These are phyloP conservation scores for Hormiphora californensis DNA, from an alignment of 37 sponge, comb jelly and placozoan species.

Conservation along the genomic window DNA sequence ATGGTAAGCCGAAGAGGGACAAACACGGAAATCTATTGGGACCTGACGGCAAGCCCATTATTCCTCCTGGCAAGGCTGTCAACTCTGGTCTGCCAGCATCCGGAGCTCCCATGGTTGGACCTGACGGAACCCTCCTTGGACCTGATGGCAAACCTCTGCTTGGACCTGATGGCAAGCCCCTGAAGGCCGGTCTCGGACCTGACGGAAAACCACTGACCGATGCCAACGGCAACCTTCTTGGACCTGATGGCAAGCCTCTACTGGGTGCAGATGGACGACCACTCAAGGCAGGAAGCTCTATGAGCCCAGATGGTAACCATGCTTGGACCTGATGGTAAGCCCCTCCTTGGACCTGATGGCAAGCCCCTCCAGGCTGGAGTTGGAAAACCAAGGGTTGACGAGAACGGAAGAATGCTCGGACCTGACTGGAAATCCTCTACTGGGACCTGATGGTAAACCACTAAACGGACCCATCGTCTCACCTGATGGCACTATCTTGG, in stretches of 20 bases:
- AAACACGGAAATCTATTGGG: conserved; percentile 32
- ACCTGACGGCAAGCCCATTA: conserved; percentile 33
- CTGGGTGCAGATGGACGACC: conserved; percentile 35
- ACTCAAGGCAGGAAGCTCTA: background rate
- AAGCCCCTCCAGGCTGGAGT: background rate
- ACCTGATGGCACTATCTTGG: background rate
- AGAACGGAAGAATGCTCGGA: background rate
- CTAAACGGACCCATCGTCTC: background rate
- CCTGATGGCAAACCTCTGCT: conserved; percentile 42
- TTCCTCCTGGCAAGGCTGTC: background rate
- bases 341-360: background rate
- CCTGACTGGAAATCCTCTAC: conserved; percentile 3
- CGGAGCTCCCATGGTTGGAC: background rate
- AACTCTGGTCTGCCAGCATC: background rate
- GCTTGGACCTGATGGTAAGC: conserved; percentile 46
- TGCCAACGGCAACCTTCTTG: conserved; percentile 5
- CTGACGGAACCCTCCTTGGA: conserved; percentile 29
- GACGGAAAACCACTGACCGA: conserved; percentile 4
- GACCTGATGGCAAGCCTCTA: conserved; percentile 47
- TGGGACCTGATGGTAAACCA: conserved; percentile 46
- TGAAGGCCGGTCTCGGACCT: conserved; percentile 1
- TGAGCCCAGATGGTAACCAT: conserved; percentile 23
- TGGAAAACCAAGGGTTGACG: background rate
- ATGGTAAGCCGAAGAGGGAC: conserved; percentile 48
- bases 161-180: conserved; percentile 50